Evolutionary conservation across 1,140 invertebrate genomes (phyloP).

Genomic region (Armadillidium nasatum): DNA sequence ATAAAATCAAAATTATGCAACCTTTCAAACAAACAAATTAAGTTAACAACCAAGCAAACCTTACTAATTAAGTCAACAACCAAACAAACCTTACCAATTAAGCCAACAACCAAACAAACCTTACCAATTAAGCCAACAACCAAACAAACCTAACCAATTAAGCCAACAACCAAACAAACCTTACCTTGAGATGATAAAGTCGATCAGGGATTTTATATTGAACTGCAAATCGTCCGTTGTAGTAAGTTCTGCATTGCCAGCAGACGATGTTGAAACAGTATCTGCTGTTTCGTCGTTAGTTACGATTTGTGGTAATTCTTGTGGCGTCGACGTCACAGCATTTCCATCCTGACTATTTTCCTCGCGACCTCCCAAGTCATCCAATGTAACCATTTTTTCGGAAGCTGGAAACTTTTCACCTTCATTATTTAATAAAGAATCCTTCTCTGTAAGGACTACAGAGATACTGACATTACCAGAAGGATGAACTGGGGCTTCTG

Average conservation of each 20-base stretch:
- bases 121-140: too few relatives aligned
- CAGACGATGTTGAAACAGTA: constrained; percentile 50
- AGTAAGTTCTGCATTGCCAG: constrained; percentile 63
- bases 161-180: too few relatives aligned
- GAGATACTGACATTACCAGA: constrained; percentile 1
- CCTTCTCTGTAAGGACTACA: background rate
- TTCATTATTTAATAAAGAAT: background rate
- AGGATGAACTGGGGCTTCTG: constrained; percentile 47
- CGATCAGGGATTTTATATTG: constrained; percentile 71
- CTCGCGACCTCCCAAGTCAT: background rate
- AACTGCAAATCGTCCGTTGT: constrained; percentile 62
- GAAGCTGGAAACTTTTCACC: background rate
- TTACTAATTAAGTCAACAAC: too few relatives aligned
- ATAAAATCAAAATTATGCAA: too few relatives aligned
- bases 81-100: too few relatives aligned
- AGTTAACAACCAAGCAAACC: too few relatives aligned
- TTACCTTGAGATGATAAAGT: constrained; percentile 68
- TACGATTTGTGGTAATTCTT: constrained; percentile 55
- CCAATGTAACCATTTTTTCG: constrained; percentile 3
- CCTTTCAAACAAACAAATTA: too few relatives aligned
- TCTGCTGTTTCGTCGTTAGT: constrained; percentile 60
- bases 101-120: too few relatives aligned
- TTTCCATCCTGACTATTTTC: background rate
- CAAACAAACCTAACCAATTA: too few relatives aligned
- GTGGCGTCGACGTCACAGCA: constrained; percentile 36